Conservation (phyloP, 2,113 vertebrate genomes). For the Stomatorhinus ivindoensis region DNA sequence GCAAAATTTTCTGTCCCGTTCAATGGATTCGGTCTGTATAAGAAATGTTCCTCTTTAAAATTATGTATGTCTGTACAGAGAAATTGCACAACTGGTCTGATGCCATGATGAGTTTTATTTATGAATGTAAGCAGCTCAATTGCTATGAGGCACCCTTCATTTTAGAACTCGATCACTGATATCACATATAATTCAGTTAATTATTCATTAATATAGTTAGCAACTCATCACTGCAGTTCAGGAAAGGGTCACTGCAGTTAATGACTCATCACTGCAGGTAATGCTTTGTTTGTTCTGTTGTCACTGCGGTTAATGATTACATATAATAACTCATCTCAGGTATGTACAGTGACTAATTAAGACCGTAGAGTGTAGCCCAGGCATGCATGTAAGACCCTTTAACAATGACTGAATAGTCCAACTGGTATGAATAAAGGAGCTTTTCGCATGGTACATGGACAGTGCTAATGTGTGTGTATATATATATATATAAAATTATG, state of each 20-base stretch:
- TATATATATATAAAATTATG: neutral
- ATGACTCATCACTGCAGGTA: neutral
- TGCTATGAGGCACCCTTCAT: neutral
- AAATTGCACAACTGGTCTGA: neutral
- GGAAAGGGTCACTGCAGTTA: neutral
- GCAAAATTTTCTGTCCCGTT: neutral
- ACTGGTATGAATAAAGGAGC: constrained; percentile 21
- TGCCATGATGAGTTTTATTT: neutral
- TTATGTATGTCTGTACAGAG: neutral
- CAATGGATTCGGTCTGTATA: neutral
- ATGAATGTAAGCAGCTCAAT: neutral
- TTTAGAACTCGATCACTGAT: neutral
- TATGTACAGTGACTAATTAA: neutral
- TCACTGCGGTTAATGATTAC: neutral
- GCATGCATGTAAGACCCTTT: constrained; percentile 9
- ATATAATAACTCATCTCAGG: neutral
- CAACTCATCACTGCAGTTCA: neutral
- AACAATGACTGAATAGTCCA: constrained; percentile 31
- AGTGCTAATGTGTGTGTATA: neutral
- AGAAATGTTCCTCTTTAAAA: neutral
- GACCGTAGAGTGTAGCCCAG: neutral
- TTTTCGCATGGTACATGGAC: constrained; percentile 19
- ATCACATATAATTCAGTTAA: neutral
- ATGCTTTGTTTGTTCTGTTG: neutral
- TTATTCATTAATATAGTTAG: neutral